These are phyloP conservation scores for Catharus fuscescens DNA, from an alignment of 2,113 vertebrate species.

Conservation along the genomic window DNA sequence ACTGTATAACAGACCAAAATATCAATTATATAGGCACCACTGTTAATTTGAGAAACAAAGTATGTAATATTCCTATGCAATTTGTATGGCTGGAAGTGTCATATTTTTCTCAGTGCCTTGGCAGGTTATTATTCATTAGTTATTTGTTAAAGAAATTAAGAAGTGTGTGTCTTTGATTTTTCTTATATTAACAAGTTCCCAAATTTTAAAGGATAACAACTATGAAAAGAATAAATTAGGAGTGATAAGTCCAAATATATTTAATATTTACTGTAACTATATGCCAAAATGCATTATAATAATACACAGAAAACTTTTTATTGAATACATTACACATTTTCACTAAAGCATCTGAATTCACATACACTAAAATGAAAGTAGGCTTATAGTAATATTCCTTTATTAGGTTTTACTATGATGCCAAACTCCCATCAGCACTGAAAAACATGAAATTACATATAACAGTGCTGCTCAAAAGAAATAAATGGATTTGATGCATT, in stretches of 20 bases:
- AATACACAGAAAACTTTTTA: not conserved
- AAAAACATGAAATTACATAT: not conserved
- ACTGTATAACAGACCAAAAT: not conserved
- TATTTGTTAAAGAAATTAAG: not conserved
- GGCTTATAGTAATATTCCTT: not conserved
- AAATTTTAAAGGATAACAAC: not conserved
- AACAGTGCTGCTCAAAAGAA: not conserved
- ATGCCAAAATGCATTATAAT: not conserved
- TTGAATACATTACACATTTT: not conserved
- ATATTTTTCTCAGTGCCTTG: not conserved
- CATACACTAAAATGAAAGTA: not conserved
- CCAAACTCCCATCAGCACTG: not conserved
- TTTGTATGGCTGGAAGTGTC: not conserved
- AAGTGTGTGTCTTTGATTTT: not conserved
- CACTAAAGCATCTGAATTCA: not conserved
- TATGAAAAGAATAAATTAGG: not conserved
- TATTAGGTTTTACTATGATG: not conserved
- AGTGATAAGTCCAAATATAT: not conserved
- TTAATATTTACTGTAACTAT: not conserved
- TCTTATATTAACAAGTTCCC: not conserved
- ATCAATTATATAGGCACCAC: rapidly evolving
- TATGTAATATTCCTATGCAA: not conserved
- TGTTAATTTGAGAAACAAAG: not conserved
- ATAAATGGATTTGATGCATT: not conserved
- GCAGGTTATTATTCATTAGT: not conserved